These are phyloP conservation scores for Brachyptera putata DNA, from an alignment of 2,888 invertebrate genomes.

Conservation along the genomic window DNA sequence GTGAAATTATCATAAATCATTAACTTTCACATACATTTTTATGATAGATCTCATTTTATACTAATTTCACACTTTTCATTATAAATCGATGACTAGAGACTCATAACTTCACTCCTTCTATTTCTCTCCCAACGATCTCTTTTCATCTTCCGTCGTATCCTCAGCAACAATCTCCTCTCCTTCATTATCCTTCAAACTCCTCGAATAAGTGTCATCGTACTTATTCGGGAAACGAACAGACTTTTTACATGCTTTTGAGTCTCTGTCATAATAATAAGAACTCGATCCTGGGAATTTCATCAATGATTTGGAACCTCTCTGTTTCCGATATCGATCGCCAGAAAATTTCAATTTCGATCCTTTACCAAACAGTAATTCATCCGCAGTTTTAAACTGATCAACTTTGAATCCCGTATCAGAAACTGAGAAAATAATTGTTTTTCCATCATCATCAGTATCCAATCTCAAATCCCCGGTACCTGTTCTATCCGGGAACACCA, in stretches of 20 bases:
- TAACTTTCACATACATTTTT: too few species aligned
- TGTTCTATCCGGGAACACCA: constrained; percentile 39
- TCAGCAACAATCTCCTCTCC: constrained; percentile 1
- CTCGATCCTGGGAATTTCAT: not conserved
- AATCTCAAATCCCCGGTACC: constrained; percentile 38
- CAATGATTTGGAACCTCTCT: constrained; percentile 5
- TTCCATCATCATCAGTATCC: constrained; percentile 33
- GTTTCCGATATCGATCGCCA: not conserved
- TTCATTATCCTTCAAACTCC: not conserved
- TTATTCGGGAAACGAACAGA: not conserved
- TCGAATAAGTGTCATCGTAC: not conserved
- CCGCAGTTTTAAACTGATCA: not conserved
- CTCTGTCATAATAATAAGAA: not conserved
- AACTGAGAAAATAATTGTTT: constrained; percentile 3
- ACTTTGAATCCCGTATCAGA: constrained; percentile 7
- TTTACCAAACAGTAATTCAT: not conserved
- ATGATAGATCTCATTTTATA: too few species aligned
- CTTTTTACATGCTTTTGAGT: not conserved
- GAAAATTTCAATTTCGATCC: constrained; percentile 1
- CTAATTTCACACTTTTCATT: too few species aligned
- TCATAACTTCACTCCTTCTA: too few species aligned
- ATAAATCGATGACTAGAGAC: too few species aligned
- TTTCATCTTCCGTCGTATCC: not conserved
- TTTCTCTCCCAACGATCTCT: too few species aligned
- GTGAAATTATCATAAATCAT: too few species aligned